Conservation (phyloP, 2,797 vertebrate genomes). For the Lithobates pipiens region DNA sequence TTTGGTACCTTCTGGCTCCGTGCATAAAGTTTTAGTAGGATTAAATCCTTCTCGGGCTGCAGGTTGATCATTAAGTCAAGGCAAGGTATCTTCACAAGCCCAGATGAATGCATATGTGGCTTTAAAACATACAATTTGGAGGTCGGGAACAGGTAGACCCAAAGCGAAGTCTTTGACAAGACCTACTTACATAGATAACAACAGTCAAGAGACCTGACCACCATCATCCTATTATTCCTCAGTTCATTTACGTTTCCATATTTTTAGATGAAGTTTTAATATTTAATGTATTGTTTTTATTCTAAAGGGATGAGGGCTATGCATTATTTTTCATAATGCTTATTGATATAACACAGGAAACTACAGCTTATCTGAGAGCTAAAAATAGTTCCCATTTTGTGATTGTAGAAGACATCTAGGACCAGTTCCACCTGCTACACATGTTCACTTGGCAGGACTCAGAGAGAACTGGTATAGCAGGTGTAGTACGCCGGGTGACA, state of each 20-base stretch:
- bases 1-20: too few relatives aligned
- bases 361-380: conserved; percentile 29
- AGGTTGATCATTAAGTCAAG: too few relatives aligned
- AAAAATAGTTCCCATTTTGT: conserved; percentile 24
- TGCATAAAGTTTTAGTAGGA: too few relatives aligned
- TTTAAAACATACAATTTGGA: too few relatives aligned
- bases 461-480: conserved; percentile 32
- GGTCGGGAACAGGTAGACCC: too few relatives aligned
- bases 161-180: too few relatives aligned
- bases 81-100: too few relatives aligned
- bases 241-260: background rate
- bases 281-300: background rate
- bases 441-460: background rate
- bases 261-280: background rate
- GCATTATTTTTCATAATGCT: background rate
- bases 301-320: background rate
- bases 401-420: background rate
- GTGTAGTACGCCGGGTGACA: background rate
- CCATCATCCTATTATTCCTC: too few relatives aligned
- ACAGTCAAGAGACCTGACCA: too few relatives aligned
- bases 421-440: conserved; percentile 45
- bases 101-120: too few relatives aligned
- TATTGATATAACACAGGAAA: conserved; percentile 11
- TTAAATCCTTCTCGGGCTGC: too few relatives aligned
- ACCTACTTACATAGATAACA: too few relatives aligned